Percentiles rank a stretch among this genome's conserved stretches.
These are phyloP conservation scores for Oeneis ivallda DNA, from an alignment of 2,888 invertebrate genomes.

Conservation along the genomic window DNA sequence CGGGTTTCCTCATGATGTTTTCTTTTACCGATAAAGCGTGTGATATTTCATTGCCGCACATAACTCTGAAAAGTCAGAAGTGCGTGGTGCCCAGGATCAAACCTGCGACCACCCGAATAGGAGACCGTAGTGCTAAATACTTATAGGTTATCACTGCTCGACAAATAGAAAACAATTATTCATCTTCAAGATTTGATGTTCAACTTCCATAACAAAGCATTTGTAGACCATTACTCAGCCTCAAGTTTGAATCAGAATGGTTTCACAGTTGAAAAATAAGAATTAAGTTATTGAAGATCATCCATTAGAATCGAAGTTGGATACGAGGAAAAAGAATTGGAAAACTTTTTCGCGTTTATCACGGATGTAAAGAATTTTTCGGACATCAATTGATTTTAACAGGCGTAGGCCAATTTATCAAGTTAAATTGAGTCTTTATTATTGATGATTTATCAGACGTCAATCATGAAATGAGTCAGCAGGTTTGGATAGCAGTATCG, in stretches of 20 bases:
- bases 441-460: constrained; percentile 38
- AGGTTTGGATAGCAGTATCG: no score
- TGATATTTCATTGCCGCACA: no score
- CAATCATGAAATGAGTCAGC: constrained; percentile 36
- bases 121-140: neutral
- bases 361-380: constrained; percentile 44
- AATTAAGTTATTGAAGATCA: constrained; percentile 40
- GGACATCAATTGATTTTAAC: constrained; percentile 44
- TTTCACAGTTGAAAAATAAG: constrained; percentile 34
- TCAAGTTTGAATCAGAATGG: constrained; percentile 29
- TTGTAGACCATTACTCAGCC: constrained; percentile 32
- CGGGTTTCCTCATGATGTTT: no score
- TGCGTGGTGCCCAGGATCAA: no score
- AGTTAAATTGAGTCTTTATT: constrained; percentile 34
- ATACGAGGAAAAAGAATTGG: constrained; percentile 26
- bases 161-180: constrained; percentile 5
- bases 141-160: neutral
- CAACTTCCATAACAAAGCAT: constrained; percentile 30
- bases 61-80: no score
- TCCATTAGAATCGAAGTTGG: constrained; percentile 40
- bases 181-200: constrained; percentile 9
- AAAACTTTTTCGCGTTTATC: constrained; percentile 43
- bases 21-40: no score
- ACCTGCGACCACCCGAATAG: no score
- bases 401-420: constrained; percentile 41